Evolutionary conservation across 1,140 invertebrate species (phyloP), one percentile per base, ranked within the genome.

Genomic region (Cydia pomonella): DNA sequence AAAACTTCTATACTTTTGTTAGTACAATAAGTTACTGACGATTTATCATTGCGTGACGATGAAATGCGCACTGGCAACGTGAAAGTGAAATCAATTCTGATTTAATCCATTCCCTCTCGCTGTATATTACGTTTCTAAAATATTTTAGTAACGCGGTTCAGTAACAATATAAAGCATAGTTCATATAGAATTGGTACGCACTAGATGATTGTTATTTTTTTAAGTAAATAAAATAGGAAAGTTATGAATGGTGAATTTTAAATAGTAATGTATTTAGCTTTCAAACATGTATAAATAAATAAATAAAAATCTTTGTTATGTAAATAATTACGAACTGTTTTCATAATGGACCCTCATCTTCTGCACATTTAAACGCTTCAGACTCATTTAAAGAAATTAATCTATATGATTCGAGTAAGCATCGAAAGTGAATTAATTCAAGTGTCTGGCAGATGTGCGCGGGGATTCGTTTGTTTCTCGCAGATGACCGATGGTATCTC

Each of bases 81-180:
- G 80, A 89, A 87, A 90, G 87, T 88, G 87, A 91, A 89, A 87
- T 84, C 82, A 79, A 80, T 80, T 81, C 76, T 64, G 75, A 82
- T 21, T 21, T 23, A n/a, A 59, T 59, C 23, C 1, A 59, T 23
- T 21, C 16, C 18, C 53, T 59, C 7, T 12, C 21, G 53, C 7
- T 59, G 53, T 72, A 69, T 21, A 77, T 79, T 79, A 76, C 73
- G 78, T 79, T 75, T 81, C 73, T 73, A 66, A 62, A 62, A 72
- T 75, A 27, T 73, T 44, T 63, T 73, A 66, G 62, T 47, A 47
- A 53, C 53, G 38, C 38, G 25, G 41, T 62, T 21, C 59, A 38
- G 53, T 29, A 72, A 6, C 53, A 72, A 59, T 27, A 29, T 62
- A 18, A 7, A n/a, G 13, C 3, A 18, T n/a, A 18, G 16, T 16